Percentiles rank a stretch among this genome's conserved stretches.
phyloP scores from a whole-genome alignment of 2,113 vertebrate species.

The Mirza zaza region DNA sequence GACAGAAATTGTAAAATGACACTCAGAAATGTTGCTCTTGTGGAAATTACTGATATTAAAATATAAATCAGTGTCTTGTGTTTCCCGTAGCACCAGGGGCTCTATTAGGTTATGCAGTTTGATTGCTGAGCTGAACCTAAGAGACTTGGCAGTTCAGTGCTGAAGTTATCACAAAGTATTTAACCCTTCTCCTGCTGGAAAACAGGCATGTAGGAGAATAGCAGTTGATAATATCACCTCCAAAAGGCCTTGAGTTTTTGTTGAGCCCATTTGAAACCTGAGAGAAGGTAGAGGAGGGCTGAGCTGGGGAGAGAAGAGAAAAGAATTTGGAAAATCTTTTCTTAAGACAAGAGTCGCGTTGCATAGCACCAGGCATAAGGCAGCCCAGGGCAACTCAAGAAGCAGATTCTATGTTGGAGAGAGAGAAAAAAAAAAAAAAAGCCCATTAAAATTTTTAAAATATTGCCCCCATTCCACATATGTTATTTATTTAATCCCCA shows the following conservation, averaged over 20 bases:
- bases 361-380: not conserved
- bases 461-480: not conserved
- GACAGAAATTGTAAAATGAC: slow-evolving; percentile 96
- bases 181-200: slow-evolving; percentile 72
- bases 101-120: slow-evolving; percentile 82
- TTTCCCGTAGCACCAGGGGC: slow-evolving; percentile 79
- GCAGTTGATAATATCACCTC: not conserved
- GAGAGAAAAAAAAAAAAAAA: not conserved
- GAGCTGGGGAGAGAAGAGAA: not conserved
- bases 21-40: slow-evolving; percentile 89
- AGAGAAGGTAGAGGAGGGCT: not conserved
- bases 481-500: not conserved
- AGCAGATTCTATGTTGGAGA: not conserved
- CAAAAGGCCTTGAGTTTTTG: not conserved
- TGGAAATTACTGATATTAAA: slow-evolving; percentile 96
- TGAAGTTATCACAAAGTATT: slow-evolving; percentile 74
- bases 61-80: slow-evolving; percentile 94
- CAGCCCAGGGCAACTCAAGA: not conserved
- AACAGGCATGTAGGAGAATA: not conserved
- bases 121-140: slow-evolving; percentile 79
- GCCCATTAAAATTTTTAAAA: not conserved
- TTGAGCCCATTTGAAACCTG: not conserved
- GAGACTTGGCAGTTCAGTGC: slow-evolving; percentile 75
- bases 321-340: slow-evolving; percentile 43
- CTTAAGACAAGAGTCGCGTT: not conserved